phyloP scores from a whole-genome alignment of 1,140 invertebrate genomes.

The Oedothorax gibbosus region DNA sequence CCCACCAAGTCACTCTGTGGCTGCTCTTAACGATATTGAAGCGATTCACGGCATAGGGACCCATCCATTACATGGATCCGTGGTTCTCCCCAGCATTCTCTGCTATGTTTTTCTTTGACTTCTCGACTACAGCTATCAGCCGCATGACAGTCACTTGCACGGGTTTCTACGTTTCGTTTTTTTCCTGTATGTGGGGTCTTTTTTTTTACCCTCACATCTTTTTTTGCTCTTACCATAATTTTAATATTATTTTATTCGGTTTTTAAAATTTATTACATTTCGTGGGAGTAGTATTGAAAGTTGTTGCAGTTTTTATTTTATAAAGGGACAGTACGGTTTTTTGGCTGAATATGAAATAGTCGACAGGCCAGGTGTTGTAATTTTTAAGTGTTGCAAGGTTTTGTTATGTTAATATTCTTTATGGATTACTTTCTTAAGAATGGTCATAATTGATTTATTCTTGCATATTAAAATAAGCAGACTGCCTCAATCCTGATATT shows the following conservation, averaged over 20 bases:
- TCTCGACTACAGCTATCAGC: slow-evolving; percentile 15
- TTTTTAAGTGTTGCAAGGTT: no score
- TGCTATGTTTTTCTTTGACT: slow-evolving; percentile 50
- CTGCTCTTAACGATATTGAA: slow-evolving; percentile 62
- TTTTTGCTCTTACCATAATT: slow-evolving; percentile 18
- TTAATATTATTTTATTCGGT: slow-evolving; percentile 26
- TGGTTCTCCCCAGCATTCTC: slow-evolving; percentile 42
- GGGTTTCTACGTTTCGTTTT: slow-evolving; percentile 12
- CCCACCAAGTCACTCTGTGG: slow-evolving; percentile 45
- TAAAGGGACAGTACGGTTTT: no score
- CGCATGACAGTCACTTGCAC: slow-evolving; percentile 23
- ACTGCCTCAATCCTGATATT: no score
- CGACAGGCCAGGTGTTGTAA: no score
- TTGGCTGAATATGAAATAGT: no score
- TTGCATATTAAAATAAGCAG: no score
- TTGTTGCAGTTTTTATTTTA: background rate
- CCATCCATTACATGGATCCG: slow-evolving; percentile 57
- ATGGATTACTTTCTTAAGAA: no score
- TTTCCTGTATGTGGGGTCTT: background rate
- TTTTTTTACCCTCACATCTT: slow-evolving; percentile 19
- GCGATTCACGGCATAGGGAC: slow-evolving; percentile 53
- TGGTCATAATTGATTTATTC: no score
- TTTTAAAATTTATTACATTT: slow-evolving; percentile 43
- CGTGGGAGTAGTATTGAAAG: slow-evolving; percentile 4
- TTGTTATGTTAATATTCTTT: no score